Percentiles rank a stretch among this genome's conserved stretches.
Evolutionary conservation across 2,888 invertebrate species (phyloP).

Genomic region (Chalcosyrphus nemorum): DNA sequence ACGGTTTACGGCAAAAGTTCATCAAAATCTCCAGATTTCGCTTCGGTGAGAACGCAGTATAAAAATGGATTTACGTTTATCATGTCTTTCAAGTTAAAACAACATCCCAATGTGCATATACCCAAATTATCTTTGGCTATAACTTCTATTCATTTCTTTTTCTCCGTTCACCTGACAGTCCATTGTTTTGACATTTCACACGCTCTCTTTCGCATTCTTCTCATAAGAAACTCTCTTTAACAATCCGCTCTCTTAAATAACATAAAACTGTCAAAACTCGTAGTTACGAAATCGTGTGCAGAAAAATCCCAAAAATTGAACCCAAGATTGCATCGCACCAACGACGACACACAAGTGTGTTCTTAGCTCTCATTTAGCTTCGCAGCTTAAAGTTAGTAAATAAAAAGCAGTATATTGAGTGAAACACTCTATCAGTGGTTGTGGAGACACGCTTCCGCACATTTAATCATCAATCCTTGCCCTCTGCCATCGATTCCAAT

Average conservation of each 20-base stretch:
- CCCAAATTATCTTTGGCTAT: not conserved
- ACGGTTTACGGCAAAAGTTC: too few relatives aligned
- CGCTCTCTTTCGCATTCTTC: not conserved
- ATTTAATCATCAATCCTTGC: constrained; percentile 29
- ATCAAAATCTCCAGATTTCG: too few relatives aligned
- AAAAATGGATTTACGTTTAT: too few relatives aligned
- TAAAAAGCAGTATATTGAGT: constrained; percentile 19
- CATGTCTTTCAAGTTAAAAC: too few relatives aligned
- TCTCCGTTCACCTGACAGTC: not conserved
- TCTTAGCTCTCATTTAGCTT: not conserved
- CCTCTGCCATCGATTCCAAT: constrained; percentile 27
- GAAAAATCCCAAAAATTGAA: constrained; percentile 51
- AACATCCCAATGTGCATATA: too few relatives aligned
- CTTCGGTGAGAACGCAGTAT: too few relatives aligned
- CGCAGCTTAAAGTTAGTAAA: constrained; percentile 29
- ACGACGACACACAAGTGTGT: not conserved
- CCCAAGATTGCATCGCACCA: constrained; percentile 43
- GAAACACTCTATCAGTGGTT: constrained; percentile 25
- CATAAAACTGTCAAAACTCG: constrained; percentile 61
- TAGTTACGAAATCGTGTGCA: constrained; percentile 65
- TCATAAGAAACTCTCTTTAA: not conserved
- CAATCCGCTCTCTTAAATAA: constrained; percentile 49
- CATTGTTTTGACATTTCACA: not conserved
- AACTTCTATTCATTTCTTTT: not conserved
- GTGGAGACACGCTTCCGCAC: constrained; percentile 24